A percentile compares a stretch with the other conserved stretches of the same genome.
Evolutionary conservation across 2,113 vertebrate species (phyloP).

Genomic region (Solenodon paradoxus): DNA sequence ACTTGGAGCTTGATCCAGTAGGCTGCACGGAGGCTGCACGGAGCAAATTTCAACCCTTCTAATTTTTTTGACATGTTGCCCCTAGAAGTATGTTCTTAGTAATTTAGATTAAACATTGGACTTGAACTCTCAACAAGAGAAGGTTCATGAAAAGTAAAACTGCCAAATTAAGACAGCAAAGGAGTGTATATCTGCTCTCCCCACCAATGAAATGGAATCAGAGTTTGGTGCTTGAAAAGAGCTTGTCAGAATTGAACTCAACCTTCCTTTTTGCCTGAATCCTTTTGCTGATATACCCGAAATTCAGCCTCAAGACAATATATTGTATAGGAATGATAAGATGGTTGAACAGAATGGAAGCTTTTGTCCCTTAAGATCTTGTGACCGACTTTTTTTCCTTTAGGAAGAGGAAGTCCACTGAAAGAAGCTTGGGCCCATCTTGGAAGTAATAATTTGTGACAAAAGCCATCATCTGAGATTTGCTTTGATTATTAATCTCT

Average conservation of each 20-base stretch:
- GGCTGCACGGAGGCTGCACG: neutral
- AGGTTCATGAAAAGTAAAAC: neutral
- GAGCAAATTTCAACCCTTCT: neutral
- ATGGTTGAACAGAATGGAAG: neutral
- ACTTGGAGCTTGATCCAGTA: neutral
- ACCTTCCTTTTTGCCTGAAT: neutral
- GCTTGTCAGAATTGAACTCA: neutral
- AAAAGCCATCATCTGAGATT: neutral
- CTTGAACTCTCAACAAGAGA: neutral
- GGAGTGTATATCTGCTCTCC: neutral
- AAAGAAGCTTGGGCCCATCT: neutral
- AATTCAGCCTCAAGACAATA: neutral
- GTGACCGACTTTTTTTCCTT: neutral
- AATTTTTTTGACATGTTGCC: neutral
- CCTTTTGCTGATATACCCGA: neutral
- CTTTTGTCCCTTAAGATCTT: neutral
- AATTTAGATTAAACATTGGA: neutral
- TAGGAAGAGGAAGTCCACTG: neutral
- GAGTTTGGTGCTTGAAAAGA: neutral
- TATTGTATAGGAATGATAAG: neutral
- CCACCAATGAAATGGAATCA: neutral
- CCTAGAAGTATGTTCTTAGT: neutral
- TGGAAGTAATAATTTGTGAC: neutral
- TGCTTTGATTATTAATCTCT: neutral
- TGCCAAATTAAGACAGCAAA: neutral